phyloP scores from a whole-genome alignment of 2,113 vertebrate species.

The Forbesichthys agassizii region DNA sequence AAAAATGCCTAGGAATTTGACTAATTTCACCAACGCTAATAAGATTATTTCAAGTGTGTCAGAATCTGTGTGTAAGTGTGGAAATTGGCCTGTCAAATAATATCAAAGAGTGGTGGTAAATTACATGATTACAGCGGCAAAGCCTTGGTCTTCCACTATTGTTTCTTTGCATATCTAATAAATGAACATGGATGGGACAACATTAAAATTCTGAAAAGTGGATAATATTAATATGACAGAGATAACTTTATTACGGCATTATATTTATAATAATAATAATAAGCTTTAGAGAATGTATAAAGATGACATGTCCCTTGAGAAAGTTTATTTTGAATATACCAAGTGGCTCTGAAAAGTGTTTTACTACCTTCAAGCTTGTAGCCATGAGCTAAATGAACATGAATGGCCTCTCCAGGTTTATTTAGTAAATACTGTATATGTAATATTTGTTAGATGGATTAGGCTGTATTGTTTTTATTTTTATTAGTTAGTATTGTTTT shows the following conservation, averaged over 20 bases:
- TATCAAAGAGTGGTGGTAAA: slow-evolving; percentile 78
- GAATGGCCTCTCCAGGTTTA: slow-evolving; percentile 6
- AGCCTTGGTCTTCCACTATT: slow-evolving; percentile 73
- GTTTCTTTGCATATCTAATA: slow-evolving; percentile 81
- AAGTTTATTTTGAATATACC: slow-evolving; percentile 67
- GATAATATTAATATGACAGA: slow-evolving; percentile 76
- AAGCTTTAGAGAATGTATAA: slow-evolving; percentile 77
- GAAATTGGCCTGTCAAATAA: slow-evolving; percentile 84
- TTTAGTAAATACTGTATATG: not conserved
- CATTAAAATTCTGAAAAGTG: slow-evolving; percentile 74
- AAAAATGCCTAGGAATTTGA: slow-evolving; percentile 67
- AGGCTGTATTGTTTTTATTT: too few species aligned
- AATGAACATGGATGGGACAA: slow-evolving; percentile 73
- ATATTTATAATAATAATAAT: slow-evolving; percentile 74
- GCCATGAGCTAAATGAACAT: slow-evolving; percentile 17
- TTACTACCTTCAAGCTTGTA: slow-evolving; percentile 53
- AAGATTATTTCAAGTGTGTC: slow-evolving; percentile 85
- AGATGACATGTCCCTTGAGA: slow-evolving; percentile 74
- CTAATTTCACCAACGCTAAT: slow-evolving; percentile 80
- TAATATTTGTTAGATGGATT: too few species aligned
- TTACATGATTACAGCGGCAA: slow-evolving; percentile 75
- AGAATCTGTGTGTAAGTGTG: slow-evolving; percentile 86
- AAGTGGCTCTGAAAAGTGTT: slow-evolving; percentile 57
- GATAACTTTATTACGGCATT: slow-evolving; percentile 79
- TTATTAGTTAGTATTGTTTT: not conserved